Percentiles rank a stretch among this genome's conserved stretches.
Evolutionary conservation across 2,888 invertebrate genomes (phyloP).

Genomic region (Spilosoma lubricipeda): DNA sequence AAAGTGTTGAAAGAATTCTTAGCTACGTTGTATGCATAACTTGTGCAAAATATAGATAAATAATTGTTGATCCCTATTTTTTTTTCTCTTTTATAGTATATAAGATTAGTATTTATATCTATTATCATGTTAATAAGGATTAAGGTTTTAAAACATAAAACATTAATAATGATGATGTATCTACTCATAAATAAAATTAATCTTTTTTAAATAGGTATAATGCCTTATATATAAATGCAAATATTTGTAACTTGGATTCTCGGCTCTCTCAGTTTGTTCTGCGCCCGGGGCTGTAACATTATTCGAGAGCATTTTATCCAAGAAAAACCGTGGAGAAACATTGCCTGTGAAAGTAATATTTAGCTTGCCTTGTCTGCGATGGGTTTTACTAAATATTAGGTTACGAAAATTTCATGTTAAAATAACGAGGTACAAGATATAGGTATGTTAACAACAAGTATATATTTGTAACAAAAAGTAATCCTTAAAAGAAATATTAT

Average conservation of each 20-base stretch:
- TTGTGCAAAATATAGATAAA: no score
- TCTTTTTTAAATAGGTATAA: not conserved
- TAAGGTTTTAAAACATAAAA: not conserved
- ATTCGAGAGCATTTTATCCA: not conserved
- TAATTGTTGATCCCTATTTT: no score
- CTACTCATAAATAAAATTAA: not conserved
- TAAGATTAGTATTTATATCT: no score
- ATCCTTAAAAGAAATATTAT: not conserved
- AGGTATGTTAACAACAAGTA: not conserved
- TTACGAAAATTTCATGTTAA: not conserved
- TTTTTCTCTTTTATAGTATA: no score
- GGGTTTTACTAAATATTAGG: not conserved
- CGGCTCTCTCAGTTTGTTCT: not conserved
- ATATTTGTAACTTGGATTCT: not conserved
- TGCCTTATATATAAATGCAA: not conserved
- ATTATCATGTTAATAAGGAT: no score
- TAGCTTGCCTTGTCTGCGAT: not conserved
- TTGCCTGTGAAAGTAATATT: not conserved
- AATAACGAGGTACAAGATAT: not conserved
- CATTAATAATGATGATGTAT: not conserved
- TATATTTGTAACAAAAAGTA: not conserved
- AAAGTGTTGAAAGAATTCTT: no score
- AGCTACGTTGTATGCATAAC: no score
- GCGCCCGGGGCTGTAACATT: not conserved
- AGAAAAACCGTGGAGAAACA: not conserved